These are phyloP conservation scores for Zosterops lateralis DNA, from an alignment of 2,113 vertebrate species.

Conservation along the genomic window DNA sequence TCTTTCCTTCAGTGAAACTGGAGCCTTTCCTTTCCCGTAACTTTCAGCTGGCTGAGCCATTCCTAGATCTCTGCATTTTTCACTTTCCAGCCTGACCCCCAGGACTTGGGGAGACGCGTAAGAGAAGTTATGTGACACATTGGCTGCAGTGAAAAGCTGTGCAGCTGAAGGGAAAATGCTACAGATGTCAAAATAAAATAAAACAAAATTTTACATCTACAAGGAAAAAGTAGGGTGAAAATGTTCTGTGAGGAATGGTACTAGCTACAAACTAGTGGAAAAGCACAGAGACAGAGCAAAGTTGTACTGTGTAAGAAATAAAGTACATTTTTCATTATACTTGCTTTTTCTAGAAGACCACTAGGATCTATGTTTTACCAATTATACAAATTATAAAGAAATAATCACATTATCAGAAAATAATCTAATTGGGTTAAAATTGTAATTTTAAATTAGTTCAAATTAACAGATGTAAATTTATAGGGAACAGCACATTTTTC, in stretches of 20 bases:
- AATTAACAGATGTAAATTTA: slow-evolving; percentile 12
- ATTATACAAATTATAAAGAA: neutral
- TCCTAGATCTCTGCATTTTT: slow-evolving; percentile 60
- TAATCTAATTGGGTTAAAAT: neutral
- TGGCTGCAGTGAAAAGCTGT: neutral
- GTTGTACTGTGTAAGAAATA: neutral
- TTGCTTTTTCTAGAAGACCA: neutral
- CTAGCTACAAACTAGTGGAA: neutral
- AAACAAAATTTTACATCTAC: neutral
- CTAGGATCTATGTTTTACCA: neutral
- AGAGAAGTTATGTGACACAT: slow-evolving; percentile 58
- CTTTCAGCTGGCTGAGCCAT: slow-evolving; percentile 53
- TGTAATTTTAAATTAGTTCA: neutral
- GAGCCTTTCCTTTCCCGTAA: slow-evolving; percentile 72
- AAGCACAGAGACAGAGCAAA: neutral
- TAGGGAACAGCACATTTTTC: neutral
- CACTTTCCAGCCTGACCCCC: slow-evolving; percentile 61
- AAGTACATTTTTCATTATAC: neutral
- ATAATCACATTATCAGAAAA: slow-evolving; percentile 24
- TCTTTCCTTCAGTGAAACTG: slow-evolving; percentile 64
- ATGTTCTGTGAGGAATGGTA: neutral
- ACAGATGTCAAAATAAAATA: neutral
- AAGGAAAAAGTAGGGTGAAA: neutral
- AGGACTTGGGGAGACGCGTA: slow-evolving; percentile 29
- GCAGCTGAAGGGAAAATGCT: slow-evolving; percentile 3